Evolutionary conservation across 2,797 vertebrate genomes (phyloP).

Genomic region (Eptatretus atami): DNA sequence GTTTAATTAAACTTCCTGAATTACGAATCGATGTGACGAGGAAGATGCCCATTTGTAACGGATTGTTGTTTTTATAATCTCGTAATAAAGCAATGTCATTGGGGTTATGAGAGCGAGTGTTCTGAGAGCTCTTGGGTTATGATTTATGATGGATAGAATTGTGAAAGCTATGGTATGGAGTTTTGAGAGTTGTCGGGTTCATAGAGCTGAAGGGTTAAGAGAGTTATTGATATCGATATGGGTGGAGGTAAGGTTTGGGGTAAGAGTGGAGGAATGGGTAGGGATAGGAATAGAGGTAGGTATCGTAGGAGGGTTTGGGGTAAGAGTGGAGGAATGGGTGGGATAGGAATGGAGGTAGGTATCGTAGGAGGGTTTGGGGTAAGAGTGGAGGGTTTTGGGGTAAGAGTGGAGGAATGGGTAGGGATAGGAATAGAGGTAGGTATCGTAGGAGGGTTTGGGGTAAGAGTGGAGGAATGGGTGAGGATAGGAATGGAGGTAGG

Average conservation of each 20-base stretch:
- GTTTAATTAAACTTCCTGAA: too few relatives aligned
- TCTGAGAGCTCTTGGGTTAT: too few relatives aligned
- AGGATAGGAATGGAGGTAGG: background rate
- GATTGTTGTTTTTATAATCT: too few relatives aligned
- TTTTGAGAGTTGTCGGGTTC: too few relatives aligned
- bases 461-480: background rate
- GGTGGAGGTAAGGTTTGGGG: background rate
- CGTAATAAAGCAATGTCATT: too few relatives aligned
- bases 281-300: background rate
- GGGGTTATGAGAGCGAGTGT: too few relatives aligned
- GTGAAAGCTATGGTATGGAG: too few relatives aligned
- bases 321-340: background rate
- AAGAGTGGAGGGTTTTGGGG: background rate
- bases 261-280: background rate
- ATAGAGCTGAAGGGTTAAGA: background rate
- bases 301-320: background rate
- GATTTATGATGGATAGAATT: too few relatives aligned
- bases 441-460: background rate
- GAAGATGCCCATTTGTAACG: too few relatives aligned
- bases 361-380: background rate
- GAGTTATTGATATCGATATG: background rate
- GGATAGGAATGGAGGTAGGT: background rate
- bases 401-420: background rate
- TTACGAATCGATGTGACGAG: too few relatives aligned
- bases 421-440: background rate